These are phyloP conservation scores for Spicauda simplicius DNA, from an alignment of 2,888 invertebrate genomes.

Conservation along the genomic window DNA sequence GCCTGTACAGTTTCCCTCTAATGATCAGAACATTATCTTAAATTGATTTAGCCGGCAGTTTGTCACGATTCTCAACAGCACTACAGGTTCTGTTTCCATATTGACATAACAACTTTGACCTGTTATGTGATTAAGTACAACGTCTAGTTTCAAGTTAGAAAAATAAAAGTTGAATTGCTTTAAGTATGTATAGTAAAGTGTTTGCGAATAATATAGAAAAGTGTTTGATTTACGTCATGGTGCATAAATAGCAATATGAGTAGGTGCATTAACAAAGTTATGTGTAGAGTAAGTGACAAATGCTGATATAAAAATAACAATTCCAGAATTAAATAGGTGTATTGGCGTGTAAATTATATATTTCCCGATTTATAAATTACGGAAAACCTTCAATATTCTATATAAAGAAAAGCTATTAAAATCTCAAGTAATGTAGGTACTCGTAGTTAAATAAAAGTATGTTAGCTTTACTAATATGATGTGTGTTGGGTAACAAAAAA, in stretches of 20 bases:
- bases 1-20: constrained; percentile 47
- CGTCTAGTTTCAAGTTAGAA: neutral
- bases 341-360: no score
- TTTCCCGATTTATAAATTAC: neutral
- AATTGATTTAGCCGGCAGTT: constrained; percentile 32
- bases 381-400: neutral
- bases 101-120: constrained; percentile 31
- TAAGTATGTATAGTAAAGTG: no score
- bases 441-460: neutral
- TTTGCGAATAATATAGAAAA: no score
- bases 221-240: no score
- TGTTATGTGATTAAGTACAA: constrained; percentile 11
- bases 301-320: no score
- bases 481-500: constrained; percentile 1
- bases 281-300: no score
- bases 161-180: neutral
- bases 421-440: neutral
- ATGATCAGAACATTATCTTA: constrained; percentile 38
- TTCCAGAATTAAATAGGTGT: no score
- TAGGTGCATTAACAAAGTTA: no score
- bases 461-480: neutral
- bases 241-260: no score
- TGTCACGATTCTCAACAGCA: constrained; percentile 33
- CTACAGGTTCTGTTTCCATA: constrained; percentile 26
- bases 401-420: neutral